Conservation (phyloP, 2,888 invertebrate genomes). For the Cybosia mesomella region DNA sequence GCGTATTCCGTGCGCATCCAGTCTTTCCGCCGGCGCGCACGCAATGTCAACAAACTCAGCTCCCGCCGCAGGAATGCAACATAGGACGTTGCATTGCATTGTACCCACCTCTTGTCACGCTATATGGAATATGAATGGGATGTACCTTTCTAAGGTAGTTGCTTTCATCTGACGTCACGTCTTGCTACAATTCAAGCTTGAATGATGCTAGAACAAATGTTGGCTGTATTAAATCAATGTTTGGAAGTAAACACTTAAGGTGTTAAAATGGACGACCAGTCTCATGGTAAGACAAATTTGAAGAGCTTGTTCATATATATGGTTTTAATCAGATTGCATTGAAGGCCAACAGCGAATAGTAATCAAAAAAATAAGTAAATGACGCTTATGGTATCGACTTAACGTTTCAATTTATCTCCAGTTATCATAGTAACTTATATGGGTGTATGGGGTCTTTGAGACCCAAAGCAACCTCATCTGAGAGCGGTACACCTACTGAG, state of each 20-base stretch:
- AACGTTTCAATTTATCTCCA: no score
- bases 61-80: slow-evolving; percentile 51
- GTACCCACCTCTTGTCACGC: slow-evolving; percentile 33
- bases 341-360: slow-evolving; percentile 15
- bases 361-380: slow-evolving; percentile 12
- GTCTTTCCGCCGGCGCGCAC: slow-evolving; percentile 65
- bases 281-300: slow-evolving; percentile 22
- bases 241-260: slow-evolving; percentile 36
- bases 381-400: background rate
- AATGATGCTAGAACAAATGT: slow-evolving; percentile 19
- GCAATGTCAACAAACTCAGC: slow-evolving; percentile 61
- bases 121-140: slow-evolving; percentile 45
- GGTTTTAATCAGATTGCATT: slow-evolving; percentile 17
- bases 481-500: background rate
- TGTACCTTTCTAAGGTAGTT: slow-evolving; percentile 43
- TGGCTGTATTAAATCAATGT: slow-evolving; percentile 30
- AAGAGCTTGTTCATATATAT: slow-evolving; percentile 21
- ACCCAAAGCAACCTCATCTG: background rate
- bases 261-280: slow-evolving; percentile 27
- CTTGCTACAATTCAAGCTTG: background rate
- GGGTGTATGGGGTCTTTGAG: background rate
- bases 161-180: slow-evolving; percentile 38
- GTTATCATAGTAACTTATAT: no score
- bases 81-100: slow-evolving; percentile 38
- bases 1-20: slow-evolving; percentile 74